A percentile compares a stretch with the other conserved stretches of the same genome.
These are phyloP conservation scores for Passer montanus DNA, from an alignment of 2,113 vertebrate genomes.

Conservation along the genomic window DNA sequence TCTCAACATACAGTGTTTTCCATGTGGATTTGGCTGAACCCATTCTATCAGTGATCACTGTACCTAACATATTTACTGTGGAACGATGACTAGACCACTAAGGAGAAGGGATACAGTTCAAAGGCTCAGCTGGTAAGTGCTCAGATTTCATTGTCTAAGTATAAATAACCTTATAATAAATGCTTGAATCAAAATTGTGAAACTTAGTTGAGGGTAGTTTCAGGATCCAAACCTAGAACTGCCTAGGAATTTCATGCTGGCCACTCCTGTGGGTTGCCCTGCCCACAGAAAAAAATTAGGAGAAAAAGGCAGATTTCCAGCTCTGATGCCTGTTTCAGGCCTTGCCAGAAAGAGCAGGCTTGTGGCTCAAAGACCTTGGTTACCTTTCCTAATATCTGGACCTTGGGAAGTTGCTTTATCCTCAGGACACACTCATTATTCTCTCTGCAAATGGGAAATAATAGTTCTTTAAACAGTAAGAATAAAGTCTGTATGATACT, in stretches of 20 bases:
- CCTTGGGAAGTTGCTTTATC: background rate
- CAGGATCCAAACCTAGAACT: background rate
- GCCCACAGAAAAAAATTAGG: background rate
- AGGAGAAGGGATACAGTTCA: background rate
- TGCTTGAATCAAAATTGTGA: background rate
- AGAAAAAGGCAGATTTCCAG: background rate
- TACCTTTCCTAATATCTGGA: background rate
- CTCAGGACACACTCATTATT: background rate
- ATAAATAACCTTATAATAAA: background rate
- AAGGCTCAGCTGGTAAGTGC: background rate
- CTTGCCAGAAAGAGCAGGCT: background rate
- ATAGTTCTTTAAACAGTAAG: background rate
- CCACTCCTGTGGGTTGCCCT: background rate
- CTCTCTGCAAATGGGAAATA: background rate
- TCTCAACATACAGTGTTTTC: background rate
- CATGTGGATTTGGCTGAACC: background rate
- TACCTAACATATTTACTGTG: background rate
- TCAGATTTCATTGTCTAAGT: constrained; percentile 4
- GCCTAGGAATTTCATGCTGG: background rate
- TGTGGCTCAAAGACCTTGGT: background rate
- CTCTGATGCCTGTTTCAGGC: background rate
- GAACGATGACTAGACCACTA: background rate
- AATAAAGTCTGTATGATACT: background rate
- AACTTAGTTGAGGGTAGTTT: background rate
- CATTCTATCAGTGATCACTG: background rate